These are phyloP conservation scores for Acanthopleura granulata DNA, from an alignment of 2,888 invertebrate species.

Conservation along the genomic window DNA sequence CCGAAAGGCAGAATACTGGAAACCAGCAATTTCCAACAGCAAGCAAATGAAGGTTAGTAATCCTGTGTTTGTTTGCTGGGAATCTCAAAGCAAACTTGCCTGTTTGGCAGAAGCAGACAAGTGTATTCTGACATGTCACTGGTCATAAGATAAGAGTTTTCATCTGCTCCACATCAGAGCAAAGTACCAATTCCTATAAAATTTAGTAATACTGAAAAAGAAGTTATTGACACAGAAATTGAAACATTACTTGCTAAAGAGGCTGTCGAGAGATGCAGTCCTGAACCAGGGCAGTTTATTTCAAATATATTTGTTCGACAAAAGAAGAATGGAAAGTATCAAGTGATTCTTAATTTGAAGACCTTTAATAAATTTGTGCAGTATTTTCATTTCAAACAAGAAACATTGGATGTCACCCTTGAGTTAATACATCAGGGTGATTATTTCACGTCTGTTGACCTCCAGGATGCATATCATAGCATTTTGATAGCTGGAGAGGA, in stretches of 20 bases:
- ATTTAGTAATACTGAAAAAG: not conserved
- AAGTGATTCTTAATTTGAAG: not conserved
- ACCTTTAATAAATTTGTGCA: slow-evolving; percentile 1
- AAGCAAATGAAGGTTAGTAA: too few relatives aligned
- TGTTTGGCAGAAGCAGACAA: not conserved
- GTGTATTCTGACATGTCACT: not conserved
- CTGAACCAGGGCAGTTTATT: not conserved
- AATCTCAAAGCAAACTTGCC: too few relatives aligned
- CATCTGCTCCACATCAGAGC: not conserved
- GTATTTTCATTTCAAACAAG: slow-evolving; percentile 14
- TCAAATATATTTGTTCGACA: slow-evolving; percentile 4
- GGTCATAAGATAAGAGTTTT: slow-evolving; percentile 9
- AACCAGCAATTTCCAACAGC: too few relatives aligned
- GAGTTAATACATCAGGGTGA: not conserved
- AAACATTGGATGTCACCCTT: slow-evolving; percentile 9
- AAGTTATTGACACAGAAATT: not conserved
- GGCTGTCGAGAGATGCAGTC: not conserved
- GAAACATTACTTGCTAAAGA: not conserved
- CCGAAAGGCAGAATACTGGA: not conserved
- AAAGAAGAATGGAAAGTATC: not conserved
- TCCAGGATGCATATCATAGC: slow-evolving; percentile 16
- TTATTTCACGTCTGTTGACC: slow-evolving; percentile 11
- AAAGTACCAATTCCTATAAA: not conserved
- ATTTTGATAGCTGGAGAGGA: not conserved
- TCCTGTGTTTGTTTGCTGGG: too few relatives aligned